Conservation (phyloP, 1,140 invertebrate species). For the Hylaeus anthracinus region DNA sequence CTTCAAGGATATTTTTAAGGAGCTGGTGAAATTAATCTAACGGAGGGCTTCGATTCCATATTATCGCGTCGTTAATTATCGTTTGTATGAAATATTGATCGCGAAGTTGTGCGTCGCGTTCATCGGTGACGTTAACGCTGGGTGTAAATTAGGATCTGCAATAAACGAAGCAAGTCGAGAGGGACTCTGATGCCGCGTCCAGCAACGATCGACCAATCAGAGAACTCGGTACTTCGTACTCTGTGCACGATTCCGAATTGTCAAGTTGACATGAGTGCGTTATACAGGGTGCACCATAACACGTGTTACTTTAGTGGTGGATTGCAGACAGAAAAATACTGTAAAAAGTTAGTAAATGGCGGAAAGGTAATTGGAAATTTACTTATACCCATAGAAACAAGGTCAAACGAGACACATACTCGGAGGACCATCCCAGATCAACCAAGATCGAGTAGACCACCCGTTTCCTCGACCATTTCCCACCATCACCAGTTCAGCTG, state of each 20-base stretch:
- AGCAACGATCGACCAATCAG: neutral
- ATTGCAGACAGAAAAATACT: too few relatives aligned
- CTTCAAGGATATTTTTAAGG: too few relatives aligned
- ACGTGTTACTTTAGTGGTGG: too few relatives aligned
- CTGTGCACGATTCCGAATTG: neutral
- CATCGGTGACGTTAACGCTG: constrained; percentile 21
- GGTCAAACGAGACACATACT: too few relatives aligned
- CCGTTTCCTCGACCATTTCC: too few relatives aligned
- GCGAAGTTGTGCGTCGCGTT: constrained; percentile 25
- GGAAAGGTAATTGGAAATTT: too few relatives aligned
- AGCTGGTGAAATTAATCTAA: too few relatives aligned
- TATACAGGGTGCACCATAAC: neutral
- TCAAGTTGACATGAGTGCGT: neutral
- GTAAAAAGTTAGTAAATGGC: too few relatives aligned
- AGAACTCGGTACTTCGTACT: neutral
- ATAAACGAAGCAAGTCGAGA: neutral
- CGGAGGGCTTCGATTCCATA: neutral
- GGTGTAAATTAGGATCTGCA: neutral
- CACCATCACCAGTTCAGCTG: too few relatives aligned
- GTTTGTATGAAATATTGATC: constrained; percentile 41
- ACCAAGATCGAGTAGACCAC: too few relatives aligned
- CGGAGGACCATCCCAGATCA: too few relatives aligned
- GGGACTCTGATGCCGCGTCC: neutral
- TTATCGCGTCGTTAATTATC: constrained; percentile 1
- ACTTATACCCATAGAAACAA: too few relatives aligned